Base-by-base conservation (phyloP, 2,888 invertebrate species). In the Nymphalis urticae region DNA sequence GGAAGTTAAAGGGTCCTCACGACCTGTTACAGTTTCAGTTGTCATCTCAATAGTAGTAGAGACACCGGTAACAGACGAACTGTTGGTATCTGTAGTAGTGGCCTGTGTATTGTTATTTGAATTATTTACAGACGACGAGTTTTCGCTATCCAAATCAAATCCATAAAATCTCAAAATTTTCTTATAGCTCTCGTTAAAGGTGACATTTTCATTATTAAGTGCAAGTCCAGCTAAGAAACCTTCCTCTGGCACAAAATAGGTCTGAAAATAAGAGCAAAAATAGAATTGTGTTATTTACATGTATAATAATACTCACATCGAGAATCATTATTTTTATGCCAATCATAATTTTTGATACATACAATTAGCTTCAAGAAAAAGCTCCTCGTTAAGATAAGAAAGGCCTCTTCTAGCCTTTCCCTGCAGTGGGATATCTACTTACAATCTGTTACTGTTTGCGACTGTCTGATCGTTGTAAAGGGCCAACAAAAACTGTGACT, bases 141-240 rank as follows among this genome's bases (percentile, higher is more conserved):
- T 83, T 61, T 90, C 89, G 67, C 83, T 88, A 67, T 95, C 94
- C 68, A 96, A 92, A 85, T 97, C 96, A 78, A 96, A 97, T 1
- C 97, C 97, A 79, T 97, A 97, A 84, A 97, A 97, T 74, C 94
- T 93, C 48, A 97, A 83, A 62, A 96, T 93, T 50, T 94, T 94
- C 84, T 95, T 95, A 80, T 96, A 97, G 72, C 95, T 95, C n/a
- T 94, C 93, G 50, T 95, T 95, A 60, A 97, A 94, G 7, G 95
- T 95, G 0, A 97, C 95, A 80, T 96, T 96, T 78, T 96, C 96
- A 72, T 95, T 95, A 85, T 96, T 97, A 53, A 97, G 89, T 10
- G 96, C 96, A 69, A 97, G 87, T 0, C 97, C 97, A 17, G 96
- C 96, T 2, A 97, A 90, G 73, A 97, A 97, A 51, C 97, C 97